Evolutionary conservation across 2,888 invertebrate species (phyloP).

Genomic region (Nasonovia ribisnigri): DNA sequence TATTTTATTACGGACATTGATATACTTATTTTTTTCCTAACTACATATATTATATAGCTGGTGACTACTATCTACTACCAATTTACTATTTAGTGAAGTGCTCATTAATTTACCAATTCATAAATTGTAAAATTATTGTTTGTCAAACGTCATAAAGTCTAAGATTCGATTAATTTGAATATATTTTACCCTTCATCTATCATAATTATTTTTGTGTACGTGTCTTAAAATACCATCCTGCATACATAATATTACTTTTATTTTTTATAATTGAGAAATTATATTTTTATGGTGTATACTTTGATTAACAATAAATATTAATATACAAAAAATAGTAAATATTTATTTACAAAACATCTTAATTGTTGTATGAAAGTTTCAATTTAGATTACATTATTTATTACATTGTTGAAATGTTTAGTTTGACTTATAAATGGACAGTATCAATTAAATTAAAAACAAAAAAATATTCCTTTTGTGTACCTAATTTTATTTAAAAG

Average conservation of each 20-base stretch:
- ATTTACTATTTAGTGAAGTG: conserved; percentile 51
- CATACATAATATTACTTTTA: conserved; percentile 53
- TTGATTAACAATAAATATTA: conserved; percentile 27
- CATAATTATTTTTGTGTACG: conserved; percentile 17
- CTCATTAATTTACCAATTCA: conserved; percentile 56
- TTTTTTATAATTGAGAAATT: conserved; percentile 59
- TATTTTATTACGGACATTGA: conserved; percentile 38
- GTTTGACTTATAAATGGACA: background rate
- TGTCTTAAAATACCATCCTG: conserved; percentile 41
- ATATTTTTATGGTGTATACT: conserved; percentile 60
- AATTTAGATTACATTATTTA: background rate
- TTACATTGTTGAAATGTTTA: conserved; percentile 12
- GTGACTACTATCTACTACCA: conserved; percentile 24
- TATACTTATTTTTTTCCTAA: conserved; percentile 15
- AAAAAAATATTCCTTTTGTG: background rate
- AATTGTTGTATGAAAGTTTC: background rate
- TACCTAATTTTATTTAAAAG: background rate
- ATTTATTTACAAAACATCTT: background rate
- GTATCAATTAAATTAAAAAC: background rate
- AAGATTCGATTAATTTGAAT: conserved; percentile 1
- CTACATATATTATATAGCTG: background rate
- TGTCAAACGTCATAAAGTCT: background rate
- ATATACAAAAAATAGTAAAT: background rate
- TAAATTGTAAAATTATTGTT: conserved; percentile 33
- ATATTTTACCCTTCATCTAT: background rate